These are phyloP conservation scores for Ephialtes manifestator DNA, from an alignment of 2,888 invertebrate species.

Conservation along the genomic window DNA sequence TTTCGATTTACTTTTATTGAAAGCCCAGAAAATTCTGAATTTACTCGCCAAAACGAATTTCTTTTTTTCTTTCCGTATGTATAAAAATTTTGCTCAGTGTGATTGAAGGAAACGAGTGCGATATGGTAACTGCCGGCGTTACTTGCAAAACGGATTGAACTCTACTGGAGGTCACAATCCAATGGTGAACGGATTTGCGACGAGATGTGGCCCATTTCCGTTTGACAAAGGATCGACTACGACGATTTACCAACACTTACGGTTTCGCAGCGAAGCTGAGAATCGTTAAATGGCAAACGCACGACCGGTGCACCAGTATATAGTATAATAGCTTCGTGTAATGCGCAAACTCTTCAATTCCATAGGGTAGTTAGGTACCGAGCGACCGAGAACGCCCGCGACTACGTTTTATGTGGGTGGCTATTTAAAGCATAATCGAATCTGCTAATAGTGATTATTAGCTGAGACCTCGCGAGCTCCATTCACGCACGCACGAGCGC, in stretches of 20 bases:
- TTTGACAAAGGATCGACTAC: slow-evolving; percentile 50
- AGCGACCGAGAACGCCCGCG: slow-evolving; percentile 23
- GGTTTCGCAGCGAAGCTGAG: not conserved
- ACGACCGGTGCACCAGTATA: slow-evolving; percentile 10
- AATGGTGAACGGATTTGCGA: slow-evolving; percentile 26
- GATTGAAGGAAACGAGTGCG: not conserved
- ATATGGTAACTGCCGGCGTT: not conserved
- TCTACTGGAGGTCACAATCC: not conserved
- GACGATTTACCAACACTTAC: slow-evolving; percentile 34
- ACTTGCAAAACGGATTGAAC: not conserved
- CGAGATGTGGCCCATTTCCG: slow-evolving; percentile 40
- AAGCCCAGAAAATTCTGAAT: too few relatives aligned
- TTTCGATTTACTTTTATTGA: too few relatives aligned
- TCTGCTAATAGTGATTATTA: slow-evolving; percentile 76
- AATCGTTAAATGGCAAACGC: slow-evolving; percentile 54
- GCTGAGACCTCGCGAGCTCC: slow-evolving; percentile 52
- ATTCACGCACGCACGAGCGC: slow-evolving; percentile 46
- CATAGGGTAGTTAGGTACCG: too few relatives aligned
- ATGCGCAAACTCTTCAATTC: slow-evolving; percentile 43
- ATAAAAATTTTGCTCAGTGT: not conserved
- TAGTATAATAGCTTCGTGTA: too few relatives aligned
- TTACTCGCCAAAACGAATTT: too few relatives aligned
- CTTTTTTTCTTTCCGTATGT: too few relatives aligned
- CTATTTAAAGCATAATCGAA: slow-evolving; percentile 77
- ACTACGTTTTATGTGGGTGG: slow-evolving; percentile 73